Evolutionary conservation across 2,797 vertebrate species (phyloP).

Genomic region (Chaetodon trifasciatus): DNA sequence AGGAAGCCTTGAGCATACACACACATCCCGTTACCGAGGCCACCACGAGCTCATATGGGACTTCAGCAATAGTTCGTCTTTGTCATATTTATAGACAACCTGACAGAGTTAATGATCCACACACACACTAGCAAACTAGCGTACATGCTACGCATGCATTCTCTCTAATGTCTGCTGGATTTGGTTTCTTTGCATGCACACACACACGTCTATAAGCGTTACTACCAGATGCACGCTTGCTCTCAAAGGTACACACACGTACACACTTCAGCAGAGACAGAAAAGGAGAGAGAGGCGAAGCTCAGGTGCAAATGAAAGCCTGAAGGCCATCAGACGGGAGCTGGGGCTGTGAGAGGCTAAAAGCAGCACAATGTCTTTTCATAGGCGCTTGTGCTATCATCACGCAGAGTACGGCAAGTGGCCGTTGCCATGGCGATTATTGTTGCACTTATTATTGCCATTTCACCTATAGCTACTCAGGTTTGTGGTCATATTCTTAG

Average conservation of each 20-base stretch:
- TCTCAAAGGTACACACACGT: neutral
- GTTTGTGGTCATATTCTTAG: too few relatives aligned
- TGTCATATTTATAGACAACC: conserved; percentile 14
- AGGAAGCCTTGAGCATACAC: neutral
- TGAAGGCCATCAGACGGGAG: neutral
- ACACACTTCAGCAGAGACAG: neutral
- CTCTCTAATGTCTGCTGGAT: neutral
- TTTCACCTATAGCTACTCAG: neutral
- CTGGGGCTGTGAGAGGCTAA: neutral
- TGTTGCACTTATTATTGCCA: neutral
- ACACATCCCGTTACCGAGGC: conserved; percentile 6
- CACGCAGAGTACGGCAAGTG: neutral
- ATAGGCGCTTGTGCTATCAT: neutral
- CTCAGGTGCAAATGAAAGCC: neutral
- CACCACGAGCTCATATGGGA: neutral
- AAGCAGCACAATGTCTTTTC: conserved; percentile 8
- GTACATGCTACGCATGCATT: neutral
- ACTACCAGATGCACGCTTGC: neutral
- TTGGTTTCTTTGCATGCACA: neutral
- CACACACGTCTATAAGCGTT: neutral
- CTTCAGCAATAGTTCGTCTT: neutral
- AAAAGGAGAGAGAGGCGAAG: neutral
- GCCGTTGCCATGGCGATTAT: conserved; percentile 10
- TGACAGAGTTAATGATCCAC: conserved; percentile 10
- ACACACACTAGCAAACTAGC: neutral